Evolutionary conservation across 1,140 invertebrate species (phyloP).

Genomic region (Drosophila paulistorum): DNA sequence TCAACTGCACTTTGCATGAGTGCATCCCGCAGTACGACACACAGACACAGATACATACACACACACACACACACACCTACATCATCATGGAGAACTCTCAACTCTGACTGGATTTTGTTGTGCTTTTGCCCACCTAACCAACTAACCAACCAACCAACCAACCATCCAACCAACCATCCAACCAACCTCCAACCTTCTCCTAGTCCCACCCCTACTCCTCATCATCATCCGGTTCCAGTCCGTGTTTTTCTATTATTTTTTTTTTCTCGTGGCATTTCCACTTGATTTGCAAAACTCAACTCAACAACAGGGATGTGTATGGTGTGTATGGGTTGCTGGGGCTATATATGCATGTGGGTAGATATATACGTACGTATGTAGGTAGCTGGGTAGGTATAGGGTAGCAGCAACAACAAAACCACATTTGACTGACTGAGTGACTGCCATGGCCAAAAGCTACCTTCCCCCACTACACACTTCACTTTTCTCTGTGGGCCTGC

Average conservation of each 20-base stretch:
- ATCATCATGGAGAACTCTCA: slow-evolving; percentile 28
- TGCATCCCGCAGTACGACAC: slow-evolving; percentile 42
- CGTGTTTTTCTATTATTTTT: slow-evolving; percentile 18
- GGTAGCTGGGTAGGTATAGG: neutral
- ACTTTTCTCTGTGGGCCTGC: slow-evolving; percentile 36
- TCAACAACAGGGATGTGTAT: slow-evolving; percentile 46
- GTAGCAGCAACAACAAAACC: slow-evolving; percentile 55
- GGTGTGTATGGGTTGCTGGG: neutral
- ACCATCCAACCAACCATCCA: slow-evolving; percentile 19
- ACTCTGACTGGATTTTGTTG: slow-evolving; percentile 56
- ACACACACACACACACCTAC: slow-evolving; percentile 39
- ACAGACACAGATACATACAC: slow-evolving; percentile 18
- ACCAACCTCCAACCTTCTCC: neutral
- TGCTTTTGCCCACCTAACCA: slow-evolving; percentile 48
- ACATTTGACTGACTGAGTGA: slow-evolving; percentile 73
- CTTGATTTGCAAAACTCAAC: slow-evolving; percentile 79
- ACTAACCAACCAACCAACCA: slow-evolving; percentile 20
- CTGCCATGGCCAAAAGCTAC: slow-evolving; percentile 29
- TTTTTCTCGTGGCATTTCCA: slow-evolving; percentile 67
- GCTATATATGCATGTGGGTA: slow-evolving; percentile 5
- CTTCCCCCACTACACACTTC: neutral
- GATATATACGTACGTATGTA: slow-evolving; percentile 10
- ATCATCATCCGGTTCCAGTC: slow-evolving; percentile 11
- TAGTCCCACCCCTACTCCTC: slow-evolving; percentile 9
- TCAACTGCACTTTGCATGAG: slow-evolving; percentile 80